Base-by-base conservation (phyloP, 2,888 invertebrate genomes). In the Bimastos eiseni region DNA sequence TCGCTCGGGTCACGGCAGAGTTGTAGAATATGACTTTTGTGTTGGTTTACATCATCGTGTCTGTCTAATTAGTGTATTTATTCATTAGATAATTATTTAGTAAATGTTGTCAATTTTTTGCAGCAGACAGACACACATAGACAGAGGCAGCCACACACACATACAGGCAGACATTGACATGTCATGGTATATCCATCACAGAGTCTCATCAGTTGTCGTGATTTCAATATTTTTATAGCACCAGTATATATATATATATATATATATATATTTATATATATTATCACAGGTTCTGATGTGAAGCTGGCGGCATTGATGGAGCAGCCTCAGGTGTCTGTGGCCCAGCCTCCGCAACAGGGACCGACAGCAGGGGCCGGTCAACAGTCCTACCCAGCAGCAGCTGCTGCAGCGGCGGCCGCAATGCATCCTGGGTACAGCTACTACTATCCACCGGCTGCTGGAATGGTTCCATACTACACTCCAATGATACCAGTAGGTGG, bases 391-490 rank as follows among this genome's bases (percentile, higher is more conserved):
- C 30, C 91, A 37, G 83, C 91, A 41, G 84, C 89, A 30, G 89
- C 89, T 4, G 92, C 89, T 6, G 91, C 91, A 36, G 83, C 89
- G 34, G 91, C 89, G 21, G 41, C 88, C 1, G 83, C 89, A 37
- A 90, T 97, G 89, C 95, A 97, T 91, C 97, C 97, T 8, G 96
- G 96, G 91, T 97, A 97, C 94, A 96, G 97, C 92, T 97, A 97
- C 95, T 97, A 97, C 92, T 95, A 95, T 94, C 96, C 97, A 93
- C 96, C 96, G 86, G 96, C 96, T 89, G 94, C 94, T 41, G 93
- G 92, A 37, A 90, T 90, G 30, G 93, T 94, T 37, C 94, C 94
- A 93, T 94, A 94, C 93, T 93, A 96, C 96, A 90, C 96, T 96
- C 93, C 94, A 90, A 93, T 95, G 93, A 94, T 94, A 92, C 94